A percentile compares a stretch with the other conserved stretches of the same genome.
Conservation (phyloP, 1,140 invertebrate species). For the Pantala flavescens region DNA sequence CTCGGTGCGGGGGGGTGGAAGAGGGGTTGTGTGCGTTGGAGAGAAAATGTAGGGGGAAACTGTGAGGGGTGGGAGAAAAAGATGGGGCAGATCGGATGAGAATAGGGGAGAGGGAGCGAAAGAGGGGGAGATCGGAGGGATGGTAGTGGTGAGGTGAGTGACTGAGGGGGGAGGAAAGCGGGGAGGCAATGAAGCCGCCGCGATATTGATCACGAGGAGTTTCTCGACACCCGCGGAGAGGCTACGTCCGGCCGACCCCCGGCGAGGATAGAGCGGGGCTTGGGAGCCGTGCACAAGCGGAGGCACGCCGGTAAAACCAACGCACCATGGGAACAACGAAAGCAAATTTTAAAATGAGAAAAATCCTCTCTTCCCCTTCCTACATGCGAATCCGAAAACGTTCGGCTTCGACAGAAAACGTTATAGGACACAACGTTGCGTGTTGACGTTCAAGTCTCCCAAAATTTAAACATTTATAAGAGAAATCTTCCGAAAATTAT, state of each 20-base stretch:
- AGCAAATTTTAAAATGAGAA: neutral
- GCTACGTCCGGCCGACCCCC: slow-evolving; percentile 10
- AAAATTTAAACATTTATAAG: no score
- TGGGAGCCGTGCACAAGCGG: slow-evolving; percentile 1
- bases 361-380: neutral
- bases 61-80: neutral
- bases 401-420: no score
- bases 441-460: no score
- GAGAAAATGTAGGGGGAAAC: neutral
- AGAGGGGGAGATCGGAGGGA: neutral
- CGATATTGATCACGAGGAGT: neutral
- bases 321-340: neutral
- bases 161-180: slow-evolving; percentile 17
- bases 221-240: slow-evolving; percentile 11
- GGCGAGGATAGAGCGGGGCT: neutral
- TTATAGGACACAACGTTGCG: no score
- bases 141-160: neutral
- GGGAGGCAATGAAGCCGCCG: slow-evolving; percentile 26
- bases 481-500: no score
- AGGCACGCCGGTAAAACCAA: neutral
- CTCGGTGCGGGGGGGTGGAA: slow-evolving; percentile 9
- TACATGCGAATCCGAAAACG: no score
- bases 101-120: slow-evolving; percentile 12
- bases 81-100: slow-evolving; percentile 18
- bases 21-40: neutral